Evolutionary conservation across 2,113 vertebrate species (phyloP).

Genomic region (Fulmarus glacialis): DNA sequence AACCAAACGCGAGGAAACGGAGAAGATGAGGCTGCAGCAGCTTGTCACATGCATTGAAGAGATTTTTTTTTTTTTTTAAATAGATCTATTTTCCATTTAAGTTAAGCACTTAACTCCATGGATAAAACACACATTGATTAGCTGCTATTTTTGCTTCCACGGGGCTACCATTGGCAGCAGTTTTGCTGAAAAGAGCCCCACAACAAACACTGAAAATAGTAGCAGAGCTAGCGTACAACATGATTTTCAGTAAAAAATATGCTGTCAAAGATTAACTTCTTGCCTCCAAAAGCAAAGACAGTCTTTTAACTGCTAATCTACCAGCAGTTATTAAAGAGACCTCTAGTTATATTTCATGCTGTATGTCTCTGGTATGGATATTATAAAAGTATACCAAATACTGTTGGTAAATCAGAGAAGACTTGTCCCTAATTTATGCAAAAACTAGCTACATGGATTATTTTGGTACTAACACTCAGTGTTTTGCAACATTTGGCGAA

Average conservation of each 20-base stretch:
- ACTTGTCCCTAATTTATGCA: neutral
- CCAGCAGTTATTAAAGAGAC: neutral
- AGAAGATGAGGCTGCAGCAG: neutral
- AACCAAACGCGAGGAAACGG: accelerated
- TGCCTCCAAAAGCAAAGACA: neutral
- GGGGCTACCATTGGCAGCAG: neutral
- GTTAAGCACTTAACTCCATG: neutral
- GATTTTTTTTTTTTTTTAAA: neutral
- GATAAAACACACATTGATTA: neutral
- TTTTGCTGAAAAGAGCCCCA: neutral
- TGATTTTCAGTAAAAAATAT: neutral
- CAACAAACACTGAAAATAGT: neutral
- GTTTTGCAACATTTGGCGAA: neutral
- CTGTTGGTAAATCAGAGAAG: neutral
- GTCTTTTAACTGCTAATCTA: neutral
- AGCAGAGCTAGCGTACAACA: neutral
- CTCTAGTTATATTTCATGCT: neutral
- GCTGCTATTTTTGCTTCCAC: neutral
- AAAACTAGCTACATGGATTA: neutral
- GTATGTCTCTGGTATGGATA: too few species aligned
- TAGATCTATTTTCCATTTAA: neutral
- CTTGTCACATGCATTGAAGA: neutral
- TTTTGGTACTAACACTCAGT: neutral
- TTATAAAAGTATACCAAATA: neutral
- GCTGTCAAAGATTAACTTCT: neutral